Evolutionary conservation across 64 coral and sea anemone genomes (phyloP), one percentile per base, ranked within the genome.

Genomic region (Exaiptasia diaphana): DNA sequence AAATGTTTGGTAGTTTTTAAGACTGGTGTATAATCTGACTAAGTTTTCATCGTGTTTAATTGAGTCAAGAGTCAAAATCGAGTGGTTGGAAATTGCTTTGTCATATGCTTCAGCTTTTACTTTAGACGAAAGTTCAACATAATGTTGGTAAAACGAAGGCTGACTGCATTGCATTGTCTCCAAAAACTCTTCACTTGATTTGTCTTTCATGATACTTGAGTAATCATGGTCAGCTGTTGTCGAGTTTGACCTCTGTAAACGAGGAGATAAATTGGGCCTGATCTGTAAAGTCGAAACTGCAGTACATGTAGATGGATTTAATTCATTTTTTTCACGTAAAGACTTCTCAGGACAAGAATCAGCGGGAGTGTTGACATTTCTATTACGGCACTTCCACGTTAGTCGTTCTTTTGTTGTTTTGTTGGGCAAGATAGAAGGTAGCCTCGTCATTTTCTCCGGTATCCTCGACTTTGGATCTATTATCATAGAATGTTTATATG

Each of bases 1-100:
- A 42, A 83, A 61, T 14, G 23, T 85, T 46, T 15, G 27, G n/a
- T 49, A 85, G 26, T 85, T 85, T 74, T 71, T 67, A 42, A 85
- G 35, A 17, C 68, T 52, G 3, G 82, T 61, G 82, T 82, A 85
- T 11, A 58, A 41, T 6, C 53, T 13, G 28, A 63, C 11, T 1
- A 63, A n/a, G 12, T 63, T 75, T 7, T 62, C 53, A 38, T 85
- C 42, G 37, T 85, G 0, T 41, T 74, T 62, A 41, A 64, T 85
- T 35, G 35, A 27, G 9, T 56, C 53, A 6, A 85, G 54, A 29
- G 69, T 62, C 29, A 75, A 27, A 53, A 75, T 22, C 3, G 36
- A 44, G 28, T 63, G n/a, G 44, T 61, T 48, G 3, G 28, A 27
- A 44, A 75, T 27, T 35, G 54, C 82, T 45, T 48, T 73, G 29